phyloP scores from a whole-genome alignment of 2,797 vertebrate genomes.

The Eutrigla gurnardus region DNA sequence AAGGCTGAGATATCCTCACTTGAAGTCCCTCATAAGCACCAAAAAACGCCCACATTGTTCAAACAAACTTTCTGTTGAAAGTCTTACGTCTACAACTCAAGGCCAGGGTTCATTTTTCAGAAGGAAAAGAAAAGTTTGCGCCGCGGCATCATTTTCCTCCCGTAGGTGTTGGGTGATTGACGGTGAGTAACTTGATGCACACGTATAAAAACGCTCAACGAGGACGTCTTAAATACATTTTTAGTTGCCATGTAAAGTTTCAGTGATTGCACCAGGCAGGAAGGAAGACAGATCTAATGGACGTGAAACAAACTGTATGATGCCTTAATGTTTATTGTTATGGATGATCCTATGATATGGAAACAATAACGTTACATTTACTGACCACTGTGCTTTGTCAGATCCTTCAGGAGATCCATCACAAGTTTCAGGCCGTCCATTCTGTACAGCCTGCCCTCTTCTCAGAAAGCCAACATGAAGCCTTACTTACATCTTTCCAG shows the following conservation, averaged over 20 bases:
- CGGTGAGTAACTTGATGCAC: slow-evolving; percentile 16
- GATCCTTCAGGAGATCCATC: slow-evolving; percentile 6
- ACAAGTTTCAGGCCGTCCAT: slow-evolving; percentile 9
- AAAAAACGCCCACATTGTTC: neutral
- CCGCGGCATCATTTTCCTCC: slow-evolving; percentile 12
- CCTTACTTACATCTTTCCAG: slow-evolving; percentile 15
- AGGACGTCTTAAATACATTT: neutral
- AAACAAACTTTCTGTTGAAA: slow-evolving; percentile 9
- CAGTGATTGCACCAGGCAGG: no score
- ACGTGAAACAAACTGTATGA: slow-evolving; percentile 14
- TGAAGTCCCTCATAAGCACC: neutral
- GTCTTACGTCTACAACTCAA: neutral
- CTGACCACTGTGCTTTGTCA: slow-evolving; percentile 3
- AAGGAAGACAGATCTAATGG: neutral
- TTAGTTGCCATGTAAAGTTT: neutral
- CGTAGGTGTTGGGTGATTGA: slow-evolving; percentile 35
- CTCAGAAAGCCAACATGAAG: slow-evolving; percentile 3
- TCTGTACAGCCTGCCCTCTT: slow-evolving; percentile 11
- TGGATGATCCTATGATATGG: slow-evolving; percentile 3
- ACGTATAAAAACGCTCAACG: slow-evolving; percentile 8
- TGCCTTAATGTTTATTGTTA: neutral
- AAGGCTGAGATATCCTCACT: neutral
- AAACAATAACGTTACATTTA: neutral
- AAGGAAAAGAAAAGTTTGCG: neutral
- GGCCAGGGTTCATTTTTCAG: neutral